These are phyloP conservation scores for Carcharodon carcharias DNA, from an alignment of 2,797 vertebrate genomes.

Conservation along the genomic window DNA sequence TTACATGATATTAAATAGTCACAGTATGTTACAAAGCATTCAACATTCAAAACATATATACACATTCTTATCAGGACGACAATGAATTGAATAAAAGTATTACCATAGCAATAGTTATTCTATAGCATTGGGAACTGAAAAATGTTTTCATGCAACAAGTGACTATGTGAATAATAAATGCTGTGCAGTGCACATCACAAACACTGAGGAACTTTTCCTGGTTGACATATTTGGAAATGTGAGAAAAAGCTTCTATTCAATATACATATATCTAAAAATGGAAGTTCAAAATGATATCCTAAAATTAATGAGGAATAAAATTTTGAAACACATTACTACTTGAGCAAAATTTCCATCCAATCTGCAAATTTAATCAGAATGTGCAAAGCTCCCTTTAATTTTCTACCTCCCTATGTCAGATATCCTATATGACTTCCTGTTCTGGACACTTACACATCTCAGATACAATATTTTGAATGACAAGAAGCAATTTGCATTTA, in stretches of 20 bases:
- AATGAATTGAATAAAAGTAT: neutral
- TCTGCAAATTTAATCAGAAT: neutral
- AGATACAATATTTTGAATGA: neutral
- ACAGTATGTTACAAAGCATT: neutral
- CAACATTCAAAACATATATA: neutral
- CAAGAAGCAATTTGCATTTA: neutral
- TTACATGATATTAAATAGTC: neutral
- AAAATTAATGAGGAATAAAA: neutral
- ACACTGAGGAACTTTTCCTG: neutral
- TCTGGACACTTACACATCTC: neutral
- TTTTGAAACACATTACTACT: neutral
- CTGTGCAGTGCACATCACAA: neutral
- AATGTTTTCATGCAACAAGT: constrained; percentile 2
- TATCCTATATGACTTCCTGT: neutral
- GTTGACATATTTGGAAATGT: neutral
- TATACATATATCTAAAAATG: neutral
- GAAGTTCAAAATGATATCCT: neutral
- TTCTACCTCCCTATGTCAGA: neutral
- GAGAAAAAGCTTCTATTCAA: neutral
- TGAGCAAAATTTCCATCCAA: neutral
- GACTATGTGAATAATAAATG: neutral
- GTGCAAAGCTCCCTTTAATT: neutral
- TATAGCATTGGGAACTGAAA: neutral
- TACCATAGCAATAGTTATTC: neutral
- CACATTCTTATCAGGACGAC: neutral